These are phyloP conservation scores for Ctenosaura bakeri DNA, from an alignment of 2,797 vertebrate genomes.

Conservation along the genomic window DNA sequence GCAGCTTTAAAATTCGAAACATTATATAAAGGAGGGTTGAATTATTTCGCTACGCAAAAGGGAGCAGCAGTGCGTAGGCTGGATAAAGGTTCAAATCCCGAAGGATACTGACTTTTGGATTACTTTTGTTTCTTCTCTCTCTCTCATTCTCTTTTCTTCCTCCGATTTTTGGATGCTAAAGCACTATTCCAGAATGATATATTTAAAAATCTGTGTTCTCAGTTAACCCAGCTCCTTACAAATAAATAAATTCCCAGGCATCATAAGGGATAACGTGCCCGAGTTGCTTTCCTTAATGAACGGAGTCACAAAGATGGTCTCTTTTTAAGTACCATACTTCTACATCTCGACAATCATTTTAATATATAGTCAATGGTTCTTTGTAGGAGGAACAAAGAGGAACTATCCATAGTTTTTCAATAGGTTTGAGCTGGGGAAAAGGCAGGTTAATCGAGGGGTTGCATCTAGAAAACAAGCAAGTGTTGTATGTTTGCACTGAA, in stretches of 20 bases:
- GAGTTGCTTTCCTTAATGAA: constrained; percentile 80
- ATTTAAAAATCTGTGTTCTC: constrained; percentile 23
- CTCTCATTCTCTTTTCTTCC: constrained; percentile 55
- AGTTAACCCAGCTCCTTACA: not conserved
- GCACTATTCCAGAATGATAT: constrained; percentile 83
- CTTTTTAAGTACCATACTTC: constrained; percentile 80
- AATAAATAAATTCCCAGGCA: constrained; percentile 40
- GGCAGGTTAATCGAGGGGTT: constrained; percentile 88
- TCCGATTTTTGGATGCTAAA: constrained; percentile 80
- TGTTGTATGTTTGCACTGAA: constrained; percentile 91
- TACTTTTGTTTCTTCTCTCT: constrained; percentile 65
- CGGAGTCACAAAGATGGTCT: constrained; percentile 78
- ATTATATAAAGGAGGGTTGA: constrained; percentile 21
- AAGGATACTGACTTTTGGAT: constrained; percentile 79
- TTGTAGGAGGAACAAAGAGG: constrained; percentile 84
- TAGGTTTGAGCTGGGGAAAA: constrained; percentile 84
- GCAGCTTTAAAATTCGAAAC: not conserved
- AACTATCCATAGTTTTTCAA: constrained; percentile 84
- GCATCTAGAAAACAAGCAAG: constrained; percentile 88
- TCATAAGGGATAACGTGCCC: constrained; percentile 74
- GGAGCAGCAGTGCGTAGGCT: constrained; percentile 75
- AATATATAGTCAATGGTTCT: constrained; percentile 86
- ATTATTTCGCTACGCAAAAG: constrained; percentile 69
- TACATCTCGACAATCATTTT: constrained; percentile 84
- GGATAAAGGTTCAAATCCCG: constrained; percentile 79